Evolutionary conservation across 2,797 vertebrate species (phyloP), one percentile per base, ranked within the genome.

Genomic region (Danionella dracula): DNA sequence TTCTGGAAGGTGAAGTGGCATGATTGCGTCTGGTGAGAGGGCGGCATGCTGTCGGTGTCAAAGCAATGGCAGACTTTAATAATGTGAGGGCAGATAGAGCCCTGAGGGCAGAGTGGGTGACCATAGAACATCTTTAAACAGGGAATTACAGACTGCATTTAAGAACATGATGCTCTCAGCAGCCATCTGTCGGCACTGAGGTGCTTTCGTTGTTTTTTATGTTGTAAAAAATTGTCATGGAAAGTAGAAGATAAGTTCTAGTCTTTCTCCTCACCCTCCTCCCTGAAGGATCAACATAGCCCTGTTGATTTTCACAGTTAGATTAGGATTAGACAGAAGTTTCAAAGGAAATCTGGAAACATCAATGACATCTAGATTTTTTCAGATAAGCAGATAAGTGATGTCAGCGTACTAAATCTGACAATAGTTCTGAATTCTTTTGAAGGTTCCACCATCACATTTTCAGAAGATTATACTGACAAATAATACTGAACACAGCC

Each of bases 251-350:
- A 60, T 53, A 72, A 55, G 63, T 72, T 67, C 21, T 32, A 11
- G n/a, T 59, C 38, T 37, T 20, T 21, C 49, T 20, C 49, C 23
- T 23, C 5, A 1, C 17, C 29, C 45, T 20, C 41, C n/a, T 19
- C 13, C 86, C 85, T 83, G 80, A 80, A 88, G 87, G 83, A 63
- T 86, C 84, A 88, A 89, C 86, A 88, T 83, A 87, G 51, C 56
- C 61, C 56, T 8, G 76, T 83, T 79, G 84, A 83, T 84, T 82
- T 86, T 82, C 80, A 83, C 75, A 80, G 38, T 37, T 51, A 62
- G 58, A 12, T 73, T 63, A 79, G 77, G n/a, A n/a, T n/a, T n/a
- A n/a, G n/a, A n/a, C n/a, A n/a, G n/a, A n/a, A n/a, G n/a, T n/a
- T n/a, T n/a, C n/a, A n/a, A n/a, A n/a, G n/a, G n/a, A n/a, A n/a